These are phyloP conservation scores for Lucilia cuprina DNA, from an alignment of 1,140 invertebrate genomes.

Conservation along the genomic window DNA sequence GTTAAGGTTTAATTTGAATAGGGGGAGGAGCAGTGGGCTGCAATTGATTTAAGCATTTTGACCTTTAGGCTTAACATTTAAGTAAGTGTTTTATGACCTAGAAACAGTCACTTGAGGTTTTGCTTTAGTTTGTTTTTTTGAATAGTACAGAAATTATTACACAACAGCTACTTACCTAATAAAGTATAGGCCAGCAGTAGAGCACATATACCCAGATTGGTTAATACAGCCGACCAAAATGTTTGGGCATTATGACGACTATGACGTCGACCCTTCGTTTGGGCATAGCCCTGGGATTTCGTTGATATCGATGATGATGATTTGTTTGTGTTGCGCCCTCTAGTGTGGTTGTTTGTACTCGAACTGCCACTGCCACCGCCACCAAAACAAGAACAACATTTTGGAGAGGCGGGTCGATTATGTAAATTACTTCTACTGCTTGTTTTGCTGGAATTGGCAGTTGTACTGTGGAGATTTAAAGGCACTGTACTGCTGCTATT, in stretches of 20 bases:
- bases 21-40: too few relatives aligned
- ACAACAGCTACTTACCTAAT: conserved; percentile 63
- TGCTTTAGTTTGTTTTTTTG: too few relatives aligned
- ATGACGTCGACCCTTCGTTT: conserved; percentile 48
- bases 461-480: conserved; percentile 21
- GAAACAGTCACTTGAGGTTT: neutral
- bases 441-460: conserved; percentile 40
- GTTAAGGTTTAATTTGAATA: too few relatives aligned
- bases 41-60: neutral
- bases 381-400: conserved; percentile 55
- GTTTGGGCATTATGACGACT: conserved; percentile 47
- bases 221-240: conserved; percentile 73
- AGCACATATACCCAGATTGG: conserved; percentile 86
- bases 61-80: neutral
- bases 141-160: neutral
- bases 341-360: neutral
- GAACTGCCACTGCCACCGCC: neutral
- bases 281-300: conserved; percentile 40
- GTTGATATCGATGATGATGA: conserved; percentile 39
- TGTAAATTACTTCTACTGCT: conserved; percentile 14
- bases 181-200: conserved; percentile 89
- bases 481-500: conserved; percentile 32
- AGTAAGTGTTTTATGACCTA: neutral
- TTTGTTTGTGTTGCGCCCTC: conserved; percentile 39
- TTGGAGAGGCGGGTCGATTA: conserved; percentile 30